Evolutionary conservation across 2,888 invertebrate genomes (phyloP), one percentile per base, ranked within the genome.

Genomic region (Marronus borbonicus): DNA sequence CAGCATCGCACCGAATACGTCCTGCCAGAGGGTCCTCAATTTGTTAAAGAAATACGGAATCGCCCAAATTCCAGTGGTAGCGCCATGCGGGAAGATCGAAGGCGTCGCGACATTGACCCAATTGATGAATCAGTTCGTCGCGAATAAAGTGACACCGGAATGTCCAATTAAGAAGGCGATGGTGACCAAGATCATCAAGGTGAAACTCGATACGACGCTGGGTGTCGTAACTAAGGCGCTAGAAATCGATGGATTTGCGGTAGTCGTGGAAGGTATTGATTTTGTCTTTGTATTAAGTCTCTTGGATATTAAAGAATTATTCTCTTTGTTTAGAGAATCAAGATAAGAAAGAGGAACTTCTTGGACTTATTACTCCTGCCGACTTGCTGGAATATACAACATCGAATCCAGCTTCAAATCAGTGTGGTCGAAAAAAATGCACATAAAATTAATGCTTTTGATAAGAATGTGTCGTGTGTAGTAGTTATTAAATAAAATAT

Each of bases 181-280:
- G 12, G 91, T 93, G 81, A 93, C 93, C 83, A 94, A 95, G 84
- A 95, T 93, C 86, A 93, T 94, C 80, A 94, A 94, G 89, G 90
- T 96, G 28, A 90, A 92, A 64, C 89, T 92, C 74, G 88, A 92
- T 78, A 92, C 94, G 4, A 91, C 91, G 8, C 89, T 97, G n/a
- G 96, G 96, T 3, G 90, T 91, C 81, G 89, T 97, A 65, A 95
- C 96, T 0, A 90, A 95, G 75, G 92, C 97, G 84, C 90, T 98
- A 75, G 96, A 97, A 86, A 92, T 93, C 69, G 94, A 97, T 81
- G 90, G 94, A 39, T 96, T 93, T 87, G 95, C 94, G 3, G 89
- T 96, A 10, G 91, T 97, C 60, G 88, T 92, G 1, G 89, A 91
- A 64, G 78, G 81, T 78, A 78, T 78, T 64, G 4, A n/a, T 74